These are phyloP conservation scores for Heliconius erato DNA, from an alignment of 2,888 invertebrate species.

Conservation along the genomic window DNA sequence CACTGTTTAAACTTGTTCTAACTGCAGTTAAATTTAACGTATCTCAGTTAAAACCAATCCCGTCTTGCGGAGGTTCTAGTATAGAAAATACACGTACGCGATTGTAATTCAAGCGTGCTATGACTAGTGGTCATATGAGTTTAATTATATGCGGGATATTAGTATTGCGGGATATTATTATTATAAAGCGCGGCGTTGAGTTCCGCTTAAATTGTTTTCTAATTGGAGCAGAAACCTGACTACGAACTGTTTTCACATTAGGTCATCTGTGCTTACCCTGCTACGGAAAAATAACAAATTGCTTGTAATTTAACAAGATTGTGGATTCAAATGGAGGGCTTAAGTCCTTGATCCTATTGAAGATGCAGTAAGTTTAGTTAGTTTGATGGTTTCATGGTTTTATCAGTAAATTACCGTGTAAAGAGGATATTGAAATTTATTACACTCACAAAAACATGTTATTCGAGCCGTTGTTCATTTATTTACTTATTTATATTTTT, in stretches of 20 bases:
- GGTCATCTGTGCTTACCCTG: neutral
- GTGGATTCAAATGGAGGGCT: no score
- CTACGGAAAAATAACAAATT: neutral
- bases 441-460: neutral
- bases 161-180: no score
- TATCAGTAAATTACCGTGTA: neutral
- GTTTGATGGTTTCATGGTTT: neutral
- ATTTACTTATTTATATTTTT: neutral
- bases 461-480: neutral
- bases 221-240: neutral
- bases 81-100: slow-evolving; percentile 24
- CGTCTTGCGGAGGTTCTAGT: neutral
- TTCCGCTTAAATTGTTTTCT: neutral
- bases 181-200: neutral
- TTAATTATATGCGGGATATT: neutral
- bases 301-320: no score
- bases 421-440: neutral
- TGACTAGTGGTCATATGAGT: slow-evolving; percentile 3
- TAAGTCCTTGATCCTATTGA: neutral
- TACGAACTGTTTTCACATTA: neutral
- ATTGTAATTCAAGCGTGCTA: slow-evolving; percentile 42
- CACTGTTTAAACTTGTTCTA: neutral
- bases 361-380: neutral
- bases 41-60: neutral
- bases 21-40: neutral